These are phyloP conservation scores for Tokudaia muenninki DNA, from an alignment of 2,797 vertebrate genomes.

Conservation along the genomic window DNA sequence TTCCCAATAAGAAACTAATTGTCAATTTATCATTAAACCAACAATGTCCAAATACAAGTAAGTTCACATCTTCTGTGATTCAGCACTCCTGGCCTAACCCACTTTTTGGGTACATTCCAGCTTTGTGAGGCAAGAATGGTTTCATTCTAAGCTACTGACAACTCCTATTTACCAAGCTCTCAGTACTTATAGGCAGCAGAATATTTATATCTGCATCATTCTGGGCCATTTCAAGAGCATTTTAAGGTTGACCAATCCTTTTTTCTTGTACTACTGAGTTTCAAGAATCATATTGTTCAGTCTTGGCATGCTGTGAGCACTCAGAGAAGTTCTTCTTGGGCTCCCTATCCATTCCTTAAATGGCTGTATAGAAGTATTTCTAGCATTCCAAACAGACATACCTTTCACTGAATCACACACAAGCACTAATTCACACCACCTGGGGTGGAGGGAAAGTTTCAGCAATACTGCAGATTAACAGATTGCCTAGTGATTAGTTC, in stretches of 20 bases:
- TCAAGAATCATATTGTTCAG: neutral
- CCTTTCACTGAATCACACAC: neutral
- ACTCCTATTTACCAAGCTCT: neutral
- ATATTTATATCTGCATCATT: neutral
- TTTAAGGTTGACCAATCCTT: neutral
- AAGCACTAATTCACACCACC: neutral
- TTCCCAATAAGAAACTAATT: conserved; percentile 44
- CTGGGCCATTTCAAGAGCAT: neutral
- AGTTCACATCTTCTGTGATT: neutral
- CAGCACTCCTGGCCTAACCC: neutral
- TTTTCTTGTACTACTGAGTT: neutral
- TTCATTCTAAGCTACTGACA: neutral
- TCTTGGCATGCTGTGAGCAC: neutral
- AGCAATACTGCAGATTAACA: neutral
- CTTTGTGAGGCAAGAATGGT: neutral
- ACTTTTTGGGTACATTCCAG: neutral
- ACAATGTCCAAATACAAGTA: conserved; percentile 22
- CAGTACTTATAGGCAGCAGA: neutral
- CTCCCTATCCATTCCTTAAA: conserved; percentile 14
- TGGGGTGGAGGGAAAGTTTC: neutral
- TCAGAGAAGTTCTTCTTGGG: neutral
- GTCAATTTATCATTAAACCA: conserved; percentile 30
- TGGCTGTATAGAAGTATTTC: neutral
- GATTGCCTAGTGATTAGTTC: neutral
- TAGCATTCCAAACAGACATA: neutral